These are phyloP conservation scores for Barbus barbus DNA, from an alignment of 2,113 vertebrate species.

Conservation along the genomic window DNA sequence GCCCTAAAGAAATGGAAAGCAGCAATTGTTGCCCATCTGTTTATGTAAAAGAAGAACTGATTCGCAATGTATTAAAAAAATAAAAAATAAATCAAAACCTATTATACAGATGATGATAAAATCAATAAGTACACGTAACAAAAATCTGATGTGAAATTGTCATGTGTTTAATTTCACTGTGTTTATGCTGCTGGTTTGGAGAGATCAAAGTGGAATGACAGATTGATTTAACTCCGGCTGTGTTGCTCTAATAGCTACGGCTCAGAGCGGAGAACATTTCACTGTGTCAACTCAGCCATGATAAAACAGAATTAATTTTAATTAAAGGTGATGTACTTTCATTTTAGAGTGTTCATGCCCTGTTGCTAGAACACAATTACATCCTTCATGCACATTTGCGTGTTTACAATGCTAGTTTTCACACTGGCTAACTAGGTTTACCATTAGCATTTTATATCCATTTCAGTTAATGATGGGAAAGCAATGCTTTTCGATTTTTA, in stretches of 20 bases:
- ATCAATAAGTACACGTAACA: background rate
- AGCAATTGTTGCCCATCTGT: background rate
- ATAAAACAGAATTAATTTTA: slow-evolving; percentile 62
- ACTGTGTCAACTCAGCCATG: slow-evolving; percentile 62
- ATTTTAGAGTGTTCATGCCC: slow-evolving; percentile 10
- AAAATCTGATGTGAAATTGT: slow-evolving; percentile 10
- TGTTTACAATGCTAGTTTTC: background rate
- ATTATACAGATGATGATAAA: background rate
- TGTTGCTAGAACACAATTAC: background rate
- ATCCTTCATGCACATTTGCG: slow-evolving; percentile 13
- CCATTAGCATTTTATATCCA: background rate
- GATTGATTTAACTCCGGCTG: slow-evolving; percentile 58
- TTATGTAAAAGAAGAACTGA: background rate
- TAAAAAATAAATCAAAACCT: background rate
- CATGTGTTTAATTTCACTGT: slow-evolving; percentile 27
- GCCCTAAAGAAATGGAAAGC: background rate
- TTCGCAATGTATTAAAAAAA: background rate
- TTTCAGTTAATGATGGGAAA: background rate
- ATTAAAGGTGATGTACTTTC: slow-evolving; percentile 28
- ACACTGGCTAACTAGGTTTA: background rate
- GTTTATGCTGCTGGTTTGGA: background rate
- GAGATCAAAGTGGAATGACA: slow-evolving; percentile 29
- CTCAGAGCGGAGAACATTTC: slow-evolving; percentile 47
- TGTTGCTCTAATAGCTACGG: slow-evolving; percentile 47
- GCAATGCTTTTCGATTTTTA: background rate